Evolutionary conservation across 2,888 invertebrate genomes (phyloP), one percentile per base, ranked within the genome.

Genomic region (Allophyes oxyacanthae): DNA sequence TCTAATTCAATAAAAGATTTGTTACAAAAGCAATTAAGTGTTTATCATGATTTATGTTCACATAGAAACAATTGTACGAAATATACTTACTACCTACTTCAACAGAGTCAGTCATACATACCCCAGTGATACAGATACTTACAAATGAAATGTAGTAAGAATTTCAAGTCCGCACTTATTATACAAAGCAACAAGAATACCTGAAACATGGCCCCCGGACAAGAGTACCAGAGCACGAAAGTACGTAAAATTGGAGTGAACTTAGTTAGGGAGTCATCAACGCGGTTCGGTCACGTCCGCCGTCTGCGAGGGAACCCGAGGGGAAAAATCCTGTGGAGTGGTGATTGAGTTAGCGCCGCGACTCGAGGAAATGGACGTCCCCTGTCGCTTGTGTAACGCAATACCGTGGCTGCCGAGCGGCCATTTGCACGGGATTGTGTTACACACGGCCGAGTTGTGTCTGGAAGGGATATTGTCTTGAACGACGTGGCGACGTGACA

Each of bases 271-370:
- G 73, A 69, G 77, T 81, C 83, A 80, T 83, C 84, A 76, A 58
- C 56, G 77, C 58, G 64, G 65, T 68, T 60, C 67, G 69, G 82
- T 80, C 84, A 83, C 83, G 83, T 85, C 68, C 64, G 63, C 69
- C 50, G 43, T 37, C 65, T 66, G 71, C 71, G 44, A 66, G 14
- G 33, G 40, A 69, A 51, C 57, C 64, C 64, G 65, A 79, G 81
- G 82, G 84, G 85, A 86, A 90, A 90, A 90, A 89, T 87, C 84
- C 82, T 77, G 79, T 28, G 74, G 74, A 69, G 81, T 76, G 72
- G 82, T 90, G 90, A 92, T 92, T 90, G 87, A 89, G 90, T 92
- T 92, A 91, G 84, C 87, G 83, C 85, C 81, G 78, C 59, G 64
- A 43, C 44, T 64, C 61, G 59, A 64, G 84, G 82, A 86, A 88